Evolutionary conservation across 2,797 vertebrate species (phyloP).

Genomic region (Aphelocoma californica): DNA sequence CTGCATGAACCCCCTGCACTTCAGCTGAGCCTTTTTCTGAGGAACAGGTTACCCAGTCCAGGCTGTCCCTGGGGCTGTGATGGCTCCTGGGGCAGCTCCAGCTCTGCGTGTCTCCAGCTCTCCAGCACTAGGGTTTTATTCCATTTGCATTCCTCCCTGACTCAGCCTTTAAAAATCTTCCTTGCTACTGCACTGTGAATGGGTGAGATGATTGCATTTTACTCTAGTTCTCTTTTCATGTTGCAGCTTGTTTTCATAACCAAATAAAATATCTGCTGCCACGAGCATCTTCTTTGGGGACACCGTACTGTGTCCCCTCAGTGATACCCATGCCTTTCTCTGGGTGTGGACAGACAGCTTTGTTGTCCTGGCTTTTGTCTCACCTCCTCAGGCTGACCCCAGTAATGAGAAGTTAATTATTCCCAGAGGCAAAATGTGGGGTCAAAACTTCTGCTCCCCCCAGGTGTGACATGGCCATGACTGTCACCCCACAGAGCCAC

Average conservation of each 20-base stretch:
- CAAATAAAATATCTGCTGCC: background rate
- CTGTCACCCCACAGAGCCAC: background rate
- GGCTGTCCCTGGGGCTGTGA: background rate
- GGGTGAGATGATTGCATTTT: background rate
- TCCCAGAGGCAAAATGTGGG: background rate
- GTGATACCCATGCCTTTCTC: background rate
- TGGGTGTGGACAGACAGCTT: background rate
- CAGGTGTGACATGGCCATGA: fast-evolving
- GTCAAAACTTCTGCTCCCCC: background rate
- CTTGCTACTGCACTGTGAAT: background rate
- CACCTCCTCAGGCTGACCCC: background rate
- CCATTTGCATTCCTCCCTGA: background rate
- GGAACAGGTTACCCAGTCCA: background rate
- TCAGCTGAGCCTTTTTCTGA: background rate
- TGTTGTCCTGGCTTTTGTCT: background rate
- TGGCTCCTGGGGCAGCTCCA: background rate
- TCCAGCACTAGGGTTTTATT: background rate
- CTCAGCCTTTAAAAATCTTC: background rate
- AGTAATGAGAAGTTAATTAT: slow-evolving; percentile 33
- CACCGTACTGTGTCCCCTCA: fast-evolving
- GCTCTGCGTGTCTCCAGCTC: background rate
- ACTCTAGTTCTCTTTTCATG: background rate
- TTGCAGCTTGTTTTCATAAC: background rate
- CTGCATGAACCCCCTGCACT: background rate
- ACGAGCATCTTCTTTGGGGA: background rate